Evolutionary conservation across 2,797 vertebrate species (phyloP), one percentile per base, ranked within the genome.

Genomic region (Dendrocincla tyrannina): DNA sequence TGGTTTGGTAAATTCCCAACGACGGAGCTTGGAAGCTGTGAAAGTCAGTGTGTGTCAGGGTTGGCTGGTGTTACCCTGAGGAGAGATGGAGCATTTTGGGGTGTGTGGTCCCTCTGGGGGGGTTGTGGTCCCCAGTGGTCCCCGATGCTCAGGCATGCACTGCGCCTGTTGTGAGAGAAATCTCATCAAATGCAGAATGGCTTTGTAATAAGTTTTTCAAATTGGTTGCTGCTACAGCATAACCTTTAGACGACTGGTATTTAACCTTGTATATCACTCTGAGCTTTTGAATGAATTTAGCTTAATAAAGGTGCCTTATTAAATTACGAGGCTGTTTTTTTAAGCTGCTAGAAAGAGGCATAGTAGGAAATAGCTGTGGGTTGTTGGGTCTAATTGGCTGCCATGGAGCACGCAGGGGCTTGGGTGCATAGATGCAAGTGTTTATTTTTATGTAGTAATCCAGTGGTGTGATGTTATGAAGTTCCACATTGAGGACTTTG

Each of bases 181-280:
- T 91, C 93, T 97, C 95, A 95, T 97, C 97, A 97, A 93, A 91
- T 18, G 6, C 89, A 68, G 85, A 96, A 93, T 91, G 87, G 73
- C 95, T 94, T 95, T 88, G 92, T 96, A 94, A 96, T 95, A 96
- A 94, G 75, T 93, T 97, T 97, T 96, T 97, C 97, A 94, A 91
- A 97, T 97, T 96, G 96, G 88, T 84, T 95, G 85, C 89, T 88
- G 83, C 94, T 93, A 8, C 91, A 85, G 86, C 35, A 13, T 93
- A 91, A 96, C 97, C 96, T 96, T 90, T 90, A 52, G 77, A 95
- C 75, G 92, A 18, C 90, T 92, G 75, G 83, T 96, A 58, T 97
- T 97, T 97, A 97, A 97, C 96, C 96, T 97, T 97, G 96, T 95
- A 58, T 96, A 95, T 84, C 86, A 69, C 96, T 95, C 93, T 80